A percentile compares a stretch with the other conserved stretches of the same genome.
Evolutionary conservation across 1,140 invertebrate species (phyloP).

Genomic region (Papilio machaon): DNA sequence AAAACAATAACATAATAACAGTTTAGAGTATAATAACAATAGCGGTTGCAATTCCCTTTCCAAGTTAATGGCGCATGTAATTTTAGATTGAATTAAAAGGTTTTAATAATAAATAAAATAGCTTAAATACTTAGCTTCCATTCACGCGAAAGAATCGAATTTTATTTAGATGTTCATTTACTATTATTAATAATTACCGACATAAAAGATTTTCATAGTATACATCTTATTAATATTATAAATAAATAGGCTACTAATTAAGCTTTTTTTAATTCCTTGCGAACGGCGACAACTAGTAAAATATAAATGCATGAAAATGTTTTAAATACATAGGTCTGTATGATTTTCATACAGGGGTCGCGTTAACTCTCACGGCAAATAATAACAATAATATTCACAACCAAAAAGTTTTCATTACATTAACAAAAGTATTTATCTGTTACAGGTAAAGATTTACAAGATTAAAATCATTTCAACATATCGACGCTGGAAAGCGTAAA

Average conservation of each 20-base stretch:
- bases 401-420: not conserved
- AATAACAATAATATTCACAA: not conserved
- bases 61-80: not conserved
- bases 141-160: not conserved
- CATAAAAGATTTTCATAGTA: not conserved
- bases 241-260: no score
- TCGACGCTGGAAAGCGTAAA: no score
- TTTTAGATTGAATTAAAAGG: not conserved
- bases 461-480: not conserved
- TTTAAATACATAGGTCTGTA: not conserved
- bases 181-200: not conserved
- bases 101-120: not conserved
- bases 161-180: not conserved
- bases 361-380: not conserved
- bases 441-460: not conserved
- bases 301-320: not conserved
- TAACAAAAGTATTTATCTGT: not conserved
- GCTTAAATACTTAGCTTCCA: not conserved
- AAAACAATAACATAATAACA: not conserved
- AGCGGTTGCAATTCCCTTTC: not conserved
- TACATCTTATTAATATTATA: no score
- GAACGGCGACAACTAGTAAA: no score
- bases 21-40: not conserved
- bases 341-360: not conserved
- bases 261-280: no score